phyloP scores from a whole-genome alignment of 2,888 invertebrate species.

The Sinelater perroti region DNA sequence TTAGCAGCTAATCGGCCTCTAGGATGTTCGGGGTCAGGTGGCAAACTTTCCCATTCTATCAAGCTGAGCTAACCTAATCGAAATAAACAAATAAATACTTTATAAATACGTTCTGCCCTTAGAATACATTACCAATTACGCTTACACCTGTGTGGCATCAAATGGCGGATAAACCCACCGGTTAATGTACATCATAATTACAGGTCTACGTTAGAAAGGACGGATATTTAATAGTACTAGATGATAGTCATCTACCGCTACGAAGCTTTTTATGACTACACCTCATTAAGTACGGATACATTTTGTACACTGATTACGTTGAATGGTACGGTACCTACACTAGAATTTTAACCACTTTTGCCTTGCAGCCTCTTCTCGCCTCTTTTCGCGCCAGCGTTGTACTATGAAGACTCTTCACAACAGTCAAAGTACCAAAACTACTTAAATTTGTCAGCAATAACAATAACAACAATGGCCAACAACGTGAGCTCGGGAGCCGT shows the following conservation, averaged over 20 bases:
- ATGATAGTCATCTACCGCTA: conserved; percentile 24
- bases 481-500: conserved; percentile 21
- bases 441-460: conserved; percentile 8
- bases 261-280: conserved; percentile 22
- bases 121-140: conserved; percentile 18
- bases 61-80: too few species aligned
- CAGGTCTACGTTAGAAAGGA: conserved; percentile 17
- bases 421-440: not conserved
- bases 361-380: too few species aligned
- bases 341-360: too few species aligned
- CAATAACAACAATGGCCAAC: conserved; percentile 28
- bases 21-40: not conserved
- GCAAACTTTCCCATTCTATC: too few species aligned
- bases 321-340: too few species aligned
- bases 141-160: conserved; percentile 14
- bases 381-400: too few species aligned
- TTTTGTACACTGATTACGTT: conserved; percentile 5
- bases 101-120: conserved; percentile 32
- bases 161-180: conserved; percentile 14
- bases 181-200: conserved; percentile 25
- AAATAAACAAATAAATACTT: conserved; percentile 30
- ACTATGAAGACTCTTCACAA: too few species aligned
- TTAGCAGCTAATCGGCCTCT: conserved; percentile 3
- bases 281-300: conserved; percentile 12
- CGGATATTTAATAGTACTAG: conserved; percentile 28